phyloP scores from a whole-genome alignment of 2,888 invertebrate genomes.

The Volucella inanis region DNA sequence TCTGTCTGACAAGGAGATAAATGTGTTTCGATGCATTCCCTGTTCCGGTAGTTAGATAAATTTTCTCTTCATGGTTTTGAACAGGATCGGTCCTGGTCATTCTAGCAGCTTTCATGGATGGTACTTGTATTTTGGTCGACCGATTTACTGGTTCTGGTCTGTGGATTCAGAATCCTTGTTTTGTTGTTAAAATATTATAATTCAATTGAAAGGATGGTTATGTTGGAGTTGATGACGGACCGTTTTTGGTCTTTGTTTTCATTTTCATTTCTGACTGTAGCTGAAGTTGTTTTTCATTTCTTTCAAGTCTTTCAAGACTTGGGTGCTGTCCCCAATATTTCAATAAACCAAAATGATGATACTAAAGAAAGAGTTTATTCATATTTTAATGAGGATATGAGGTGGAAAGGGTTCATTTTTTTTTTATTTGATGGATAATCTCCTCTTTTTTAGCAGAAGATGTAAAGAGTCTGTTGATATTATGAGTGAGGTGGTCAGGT shows the following conservation, averaged over 20 bases:
- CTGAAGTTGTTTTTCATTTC: conserved; percentile 20
- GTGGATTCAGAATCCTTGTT: not conserved
- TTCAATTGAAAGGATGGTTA: conserved; percentile 20
- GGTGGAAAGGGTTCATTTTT: too few relatives aligned
- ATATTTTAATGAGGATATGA: not conserved
- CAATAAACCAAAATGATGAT: not conserved
- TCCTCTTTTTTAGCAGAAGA: too few relatives aligned
- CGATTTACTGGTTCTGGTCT: conserved; percentile 32
- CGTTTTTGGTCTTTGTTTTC: not conserved
- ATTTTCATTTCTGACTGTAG: conserved; percentile 22
- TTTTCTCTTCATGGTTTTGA: not conserved
- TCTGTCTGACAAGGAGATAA: conserved; percentile 50
- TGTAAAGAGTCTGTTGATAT: too few relatives aligned
- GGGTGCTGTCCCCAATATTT: too few relatives aligned
- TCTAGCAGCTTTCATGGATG: not conserved
- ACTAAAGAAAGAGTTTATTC: conserved; percentile 5
- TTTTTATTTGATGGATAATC: too few relatives aligned
- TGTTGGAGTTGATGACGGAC: not conserved
- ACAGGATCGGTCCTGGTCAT: conserved; percentile 9
- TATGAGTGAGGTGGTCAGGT: too few relatives aligned
- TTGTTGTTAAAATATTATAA: conserved; percentile 35
- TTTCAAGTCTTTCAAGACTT: not conserved
- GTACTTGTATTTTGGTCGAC: not conserved
- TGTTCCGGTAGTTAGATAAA: conserved; percentile 2
- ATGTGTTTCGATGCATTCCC: conserved; percentile 50